These are phyloP conservation scores for Cyphomyrus plagiostoma DNA, from an alignment of 2,113 vertebrate species.

Conservation along the genomic window DNA sequence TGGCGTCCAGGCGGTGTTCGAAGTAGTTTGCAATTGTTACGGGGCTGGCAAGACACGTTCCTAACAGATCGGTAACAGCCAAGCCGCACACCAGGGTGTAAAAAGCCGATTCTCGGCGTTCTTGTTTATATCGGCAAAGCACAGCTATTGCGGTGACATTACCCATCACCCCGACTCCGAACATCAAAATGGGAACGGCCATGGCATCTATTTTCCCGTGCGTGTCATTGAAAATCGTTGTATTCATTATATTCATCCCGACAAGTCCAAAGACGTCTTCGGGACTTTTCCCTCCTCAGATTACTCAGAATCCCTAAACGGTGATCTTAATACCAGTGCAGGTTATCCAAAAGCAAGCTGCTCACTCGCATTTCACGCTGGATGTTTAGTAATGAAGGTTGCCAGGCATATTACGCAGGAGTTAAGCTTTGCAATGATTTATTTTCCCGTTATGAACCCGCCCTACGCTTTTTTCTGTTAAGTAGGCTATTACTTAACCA, in stretches of 20 bases:
- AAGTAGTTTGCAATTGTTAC: conserved; percentile 17
- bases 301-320: background rate
- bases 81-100: conserved; percentile 24
- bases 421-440: background rate
- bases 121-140: conserved; percentile 17
- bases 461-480: background rate
- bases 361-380: background rate
- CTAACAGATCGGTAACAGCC: conserved; percentile 19
- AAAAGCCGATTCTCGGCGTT: conserved; percentile 22
- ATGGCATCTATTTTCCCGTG: background rate
- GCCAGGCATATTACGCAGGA: background rate
- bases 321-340: background rate
- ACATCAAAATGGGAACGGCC: conserved; percentile 21
- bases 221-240: background rate
- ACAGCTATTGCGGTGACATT: conserved; percentile 22
- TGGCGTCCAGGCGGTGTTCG: background rate
- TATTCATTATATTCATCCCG: background rate
- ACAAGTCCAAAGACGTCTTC: background rate
- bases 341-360: background rate
- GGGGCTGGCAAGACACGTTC: conserved; percentile 25
- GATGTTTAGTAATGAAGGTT: background rate
- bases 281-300: background rate
- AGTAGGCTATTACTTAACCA: background rate
- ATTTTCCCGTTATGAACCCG: background rate
- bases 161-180: conserved; percentile 14